These are phyloP conservation scores for Drosophila meridionalis DNA, from an alignment of 2,888 invertebrate species.

Conservation along the genomic window DNA sequence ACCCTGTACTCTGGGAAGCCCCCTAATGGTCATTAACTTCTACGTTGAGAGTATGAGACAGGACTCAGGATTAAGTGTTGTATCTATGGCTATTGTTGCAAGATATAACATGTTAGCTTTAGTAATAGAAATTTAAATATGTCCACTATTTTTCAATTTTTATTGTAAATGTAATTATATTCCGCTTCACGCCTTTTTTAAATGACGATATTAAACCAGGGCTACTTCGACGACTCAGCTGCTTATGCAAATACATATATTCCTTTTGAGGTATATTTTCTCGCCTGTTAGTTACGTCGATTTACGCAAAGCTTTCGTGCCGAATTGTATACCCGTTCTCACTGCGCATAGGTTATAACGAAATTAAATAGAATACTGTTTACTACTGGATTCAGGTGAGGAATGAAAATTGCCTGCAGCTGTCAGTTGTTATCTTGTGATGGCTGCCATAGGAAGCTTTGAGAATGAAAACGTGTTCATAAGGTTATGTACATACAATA, in stretches of 20 bases:
- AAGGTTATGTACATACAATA: background rate
- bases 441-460: conserved; percentile 53
- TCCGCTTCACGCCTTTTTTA: background rate
- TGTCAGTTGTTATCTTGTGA: conserved; percentile 40
- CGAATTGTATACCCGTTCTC: background rate
- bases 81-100: no score
- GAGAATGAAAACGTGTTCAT: conserved; percentile 1
- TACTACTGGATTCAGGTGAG: conserved; percentile 41
- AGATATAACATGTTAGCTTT: no score
- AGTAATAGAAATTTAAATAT: no score
- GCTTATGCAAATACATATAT: background rate
- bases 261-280: background rate
- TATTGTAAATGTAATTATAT: background rate
- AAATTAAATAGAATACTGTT: conserved; percentile 40
- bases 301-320: background rate
- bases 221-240: background rate
- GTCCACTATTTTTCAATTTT: background rate
- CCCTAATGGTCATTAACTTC: background rate
- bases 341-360: background rate
- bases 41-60: background rate
- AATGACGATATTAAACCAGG: background rate
- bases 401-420: conserved; percentile 74
- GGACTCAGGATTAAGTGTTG: no score
- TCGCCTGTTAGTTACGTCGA: background rate
- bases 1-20: background rate